These are phyloP conservation scores for Lichenostomus cassidix DNA, from an alignment of 2,113 vertebrate species.

Conservation along the genomic window DNA sequence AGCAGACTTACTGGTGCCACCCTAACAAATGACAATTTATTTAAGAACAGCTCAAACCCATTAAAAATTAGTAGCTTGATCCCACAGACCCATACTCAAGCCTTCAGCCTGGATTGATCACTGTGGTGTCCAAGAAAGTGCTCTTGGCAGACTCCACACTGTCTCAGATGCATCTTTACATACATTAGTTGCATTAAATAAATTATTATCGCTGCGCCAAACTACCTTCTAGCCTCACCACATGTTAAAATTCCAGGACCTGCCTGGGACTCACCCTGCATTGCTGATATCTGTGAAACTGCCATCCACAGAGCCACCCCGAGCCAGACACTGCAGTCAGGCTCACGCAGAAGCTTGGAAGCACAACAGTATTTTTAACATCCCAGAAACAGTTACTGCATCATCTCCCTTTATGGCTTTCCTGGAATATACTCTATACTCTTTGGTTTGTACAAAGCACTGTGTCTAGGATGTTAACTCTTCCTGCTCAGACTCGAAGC, in stretches of 20 bases:
- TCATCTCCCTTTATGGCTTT: conserved; percentile 15
- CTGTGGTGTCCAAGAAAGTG: neutral
- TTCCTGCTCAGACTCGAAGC: neutral
- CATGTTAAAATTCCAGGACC: neutral
- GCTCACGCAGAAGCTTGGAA: neutral
- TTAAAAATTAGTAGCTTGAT: neutral
- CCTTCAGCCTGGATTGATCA: neutral
- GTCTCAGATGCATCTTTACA: neutral
- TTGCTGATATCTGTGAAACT: neutral
- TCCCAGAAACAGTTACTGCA: neutral
- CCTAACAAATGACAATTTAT: conserved; percentile 14
- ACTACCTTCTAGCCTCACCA: neutral
- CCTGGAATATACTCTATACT: conserved; percentile 3
- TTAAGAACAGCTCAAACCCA: neutral
- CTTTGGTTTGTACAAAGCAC: neutral
- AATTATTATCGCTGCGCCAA: conserved; percentile 7
- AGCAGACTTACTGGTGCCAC: conserved; percentile 14
- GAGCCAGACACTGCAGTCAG: neutral
- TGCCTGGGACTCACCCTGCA: neutral
- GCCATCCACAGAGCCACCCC: neutral
- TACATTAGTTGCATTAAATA: neutral
- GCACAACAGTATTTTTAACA: conserved; percentile 10
- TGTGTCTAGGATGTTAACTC: neutral
- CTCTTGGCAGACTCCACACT: neutral
- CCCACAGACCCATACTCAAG: neutral